Evolutionary conservation across 2,888 invertebrate species (phyloP).

Genomic region (Allophyes oxyacanthae): DNA sequence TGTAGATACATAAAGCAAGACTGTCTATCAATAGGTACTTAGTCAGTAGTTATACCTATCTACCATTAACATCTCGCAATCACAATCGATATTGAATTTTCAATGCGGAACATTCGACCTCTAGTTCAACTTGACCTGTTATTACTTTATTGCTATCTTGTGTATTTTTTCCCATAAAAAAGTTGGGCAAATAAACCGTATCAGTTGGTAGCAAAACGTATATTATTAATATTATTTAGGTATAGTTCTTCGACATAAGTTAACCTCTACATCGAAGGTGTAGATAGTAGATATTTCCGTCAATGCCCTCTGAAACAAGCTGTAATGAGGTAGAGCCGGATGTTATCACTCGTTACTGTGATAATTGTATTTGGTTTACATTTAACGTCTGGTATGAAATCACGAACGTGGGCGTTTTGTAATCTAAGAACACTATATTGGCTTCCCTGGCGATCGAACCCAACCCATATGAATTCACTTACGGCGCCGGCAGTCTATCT

Average conservation of each 20-base stretch:
- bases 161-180: not conserved
- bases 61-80: constrained; percentile 12
- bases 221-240: constrained; percentile 9
- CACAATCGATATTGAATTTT: constrained; percentile 25
- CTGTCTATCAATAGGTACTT: constrained; percentile 17
- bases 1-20: too few relatives aligned
- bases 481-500: constrained; percentile 32
- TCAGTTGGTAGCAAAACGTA: not conserved
- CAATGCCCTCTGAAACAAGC: constrained; percentile 63
- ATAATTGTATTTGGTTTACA: constrained; percentile 36
- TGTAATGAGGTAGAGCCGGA: constrained; percentile 54
- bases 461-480: constrained; percentile 30
- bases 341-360: constrained; percentile 46
- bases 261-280: constrained; percentile 35
- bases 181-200: not conserved
- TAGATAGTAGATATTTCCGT: constrained; percentile 60
- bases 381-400: constrained; percentile 24
- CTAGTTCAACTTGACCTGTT: constrained; percentile 15
- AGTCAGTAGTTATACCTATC: constrained; percentile 15
- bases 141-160: not conserved
- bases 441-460: constrained; percentile 34
- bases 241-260: constrained; percentile 26
- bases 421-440: constrained; percentile 22
- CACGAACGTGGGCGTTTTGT: constrained; percentile 22
- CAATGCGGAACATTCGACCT: constrained; percentile 21